Evolutionary conservation across 2,113 vertebrate genomes (phyloP).

Genomic region (Siniperca chuatsi): DNA sequence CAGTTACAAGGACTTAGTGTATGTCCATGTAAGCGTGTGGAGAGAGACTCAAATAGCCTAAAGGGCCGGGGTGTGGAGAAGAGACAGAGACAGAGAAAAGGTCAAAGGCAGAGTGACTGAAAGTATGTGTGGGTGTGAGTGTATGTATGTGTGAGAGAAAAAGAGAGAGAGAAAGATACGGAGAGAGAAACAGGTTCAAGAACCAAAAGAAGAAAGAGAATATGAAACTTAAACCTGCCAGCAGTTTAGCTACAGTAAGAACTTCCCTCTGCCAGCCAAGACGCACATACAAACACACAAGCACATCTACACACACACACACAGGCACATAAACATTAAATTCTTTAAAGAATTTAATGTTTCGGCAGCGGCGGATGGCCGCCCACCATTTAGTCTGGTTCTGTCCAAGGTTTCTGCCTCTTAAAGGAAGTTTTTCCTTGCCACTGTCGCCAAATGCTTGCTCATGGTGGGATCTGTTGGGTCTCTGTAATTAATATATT

Average conservation of each 20-base stretch:
- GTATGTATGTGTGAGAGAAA: not conserved
- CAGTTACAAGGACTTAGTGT: constrained; percentile 22
- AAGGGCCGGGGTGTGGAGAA: constrained; percentile 23
- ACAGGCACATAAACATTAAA: not conserved
- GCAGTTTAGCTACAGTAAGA: constrained; percentile 26
- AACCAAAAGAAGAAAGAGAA: constrained; percentile 36
- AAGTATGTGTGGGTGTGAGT: not conserved
- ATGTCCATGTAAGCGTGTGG: constrained; percentile 30
- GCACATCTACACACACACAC: not conserved
- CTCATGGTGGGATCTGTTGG: too few species aligned
- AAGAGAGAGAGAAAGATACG: not conserved
- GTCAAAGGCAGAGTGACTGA: constrained; percentile 48
- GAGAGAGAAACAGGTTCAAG: constrained; percentile 9
- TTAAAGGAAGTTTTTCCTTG: too few species aligned
- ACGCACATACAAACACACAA: not conserved
- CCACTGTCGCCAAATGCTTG: too few species aligned
- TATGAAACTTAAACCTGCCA: constrained; percentile 19
- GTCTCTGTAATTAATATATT: too few species aligned
- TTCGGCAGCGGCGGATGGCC: too few species aligned
- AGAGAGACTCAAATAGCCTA: constrained; percentile 35
- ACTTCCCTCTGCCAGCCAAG: constrained; percentile 21
- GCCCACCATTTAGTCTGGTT: too few species aligned
- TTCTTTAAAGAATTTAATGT: not conserved
- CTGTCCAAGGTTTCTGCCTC: too few species aligned
- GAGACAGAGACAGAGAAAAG: constrained; percentile 47